Percentiles rank a stretch among this genome's conserved stretches.
phyloP scores from a whole-genome alignment of 2,888 invertebrate species.

The Tachina fera region DNA sequence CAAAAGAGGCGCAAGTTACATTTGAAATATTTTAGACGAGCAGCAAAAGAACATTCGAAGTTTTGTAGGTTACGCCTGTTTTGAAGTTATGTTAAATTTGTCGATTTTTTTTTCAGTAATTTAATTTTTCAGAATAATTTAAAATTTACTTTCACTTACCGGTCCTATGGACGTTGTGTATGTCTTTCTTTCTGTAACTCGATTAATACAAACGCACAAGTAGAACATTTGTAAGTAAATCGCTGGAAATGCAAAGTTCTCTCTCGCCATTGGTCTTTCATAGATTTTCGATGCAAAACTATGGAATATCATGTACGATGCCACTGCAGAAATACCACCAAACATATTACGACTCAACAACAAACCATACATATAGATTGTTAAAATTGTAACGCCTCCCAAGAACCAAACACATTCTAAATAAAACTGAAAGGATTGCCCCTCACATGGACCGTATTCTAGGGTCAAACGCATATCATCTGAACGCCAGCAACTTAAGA shows the following conservation, averaged over 20 bases:
- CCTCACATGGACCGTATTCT: slow-evolving; percentile 85
- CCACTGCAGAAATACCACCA: slow-evolving; percentile 89
- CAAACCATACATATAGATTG: slow-evolving; percentile 87
- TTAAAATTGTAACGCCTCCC: slow-evolving; percentile 88
- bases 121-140: background rate
- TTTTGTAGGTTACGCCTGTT: too few relatives aligned
- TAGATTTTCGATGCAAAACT: slow-evolving; percentile 92
- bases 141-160: slow-evolving; percentile 46
- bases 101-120: background rate
- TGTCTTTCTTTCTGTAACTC: slow-evolving; percentile 76
- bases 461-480: slow-evolving; percentile 70
- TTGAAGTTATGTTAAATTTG: too few relatives aligned
- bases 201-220: slow-evolving; percentile 85
- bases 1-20: too few relatives aligned
- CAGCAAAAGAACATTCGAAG: too few relatives aligned
- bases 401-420: slow-evolving; percentile 89
- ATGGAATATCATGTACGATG: slow-evolving; percentile 92
- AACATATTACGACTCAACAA: slow-evolving; percentile 88
- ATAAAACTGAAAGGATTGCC: slow-evolving; percentile 92
- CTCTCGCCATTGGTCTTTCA: slow-evolving; percentile 93
- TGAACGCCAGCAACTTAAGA: slow-evolving; percentile 74
- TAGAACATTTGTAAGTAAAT: slow-evolving; percentile 89
- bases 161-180: slow-evolving; percentile 65
- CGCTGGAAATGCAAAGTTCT: slow-evolving; percentile 93
- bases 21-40: too few relatives aligned